A percentile compares a stretch with the other conserved stretches of the same genome.
Evolutionary conservation across 2,113 vertebrate species (phyloP).

Genomic region (Notothenia coriiceps): DNA sequence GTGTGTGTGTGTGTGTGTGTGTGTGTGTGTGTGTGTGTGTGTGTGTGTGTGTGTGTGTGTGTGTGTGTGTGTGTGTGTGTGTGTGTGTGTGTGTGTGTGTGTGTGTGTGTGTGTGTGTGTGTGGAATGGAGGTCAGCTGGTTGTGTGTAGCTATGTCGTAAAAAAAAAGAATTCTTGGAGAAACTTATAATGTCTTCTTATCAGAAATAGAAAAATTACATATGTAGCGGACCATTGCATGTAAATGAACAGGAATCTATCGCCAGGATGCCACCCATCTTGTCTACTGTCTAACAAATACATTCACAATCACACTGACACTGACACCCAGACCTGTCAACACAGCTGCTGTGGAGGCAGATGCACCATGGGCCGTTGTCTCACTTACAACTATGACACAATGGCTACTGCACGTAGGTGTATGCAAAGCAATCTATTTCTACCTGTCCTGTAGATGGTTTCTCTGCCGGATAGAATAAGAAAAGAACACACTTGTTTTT

Average conservation of each 20-base stretch:
- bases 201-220: conserved; percentile 46
- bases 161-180: conserved; percentile 1
- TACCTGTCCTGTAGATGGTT: conserved; percentile 42
- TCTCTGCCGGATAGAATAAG: conserved; percentile 6
- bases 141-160: not conserved
- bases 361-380: conserved; percentile 67
- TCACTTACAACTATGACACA: conserved; percentile 76
- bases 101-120: not conserved
- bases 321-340: conserved; percentile 73
- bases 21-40: not conserved
- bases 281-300: conserved; percentile 73
- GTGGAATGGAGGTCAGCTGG: conserved; percentile 18
- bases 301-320: conserved; percentile 73
- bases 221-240: conserved; percentile 37
- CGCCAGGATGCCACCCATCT: conserved; percentile 59
- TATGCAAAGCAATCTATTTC: conserved; percentile 77
- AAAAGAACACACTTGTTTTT: conserved; percentile 8
- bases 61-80: conserved; percentile 14
- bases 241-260: conserved; percentile 58
- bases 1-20: conserved; percentile 27
- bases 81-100: conserved; percentile 27
- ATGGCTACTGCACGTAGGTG: conserved; percentile 67
- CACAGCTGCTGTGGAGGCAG: conserved; percentile 70
- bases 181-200: conserved; percentile 5
- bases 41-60: not conserved